Evolutionary conservation across 1,140 invertebrate species (phyloP).

Genomic region (Pantala flavescens): DNA sequence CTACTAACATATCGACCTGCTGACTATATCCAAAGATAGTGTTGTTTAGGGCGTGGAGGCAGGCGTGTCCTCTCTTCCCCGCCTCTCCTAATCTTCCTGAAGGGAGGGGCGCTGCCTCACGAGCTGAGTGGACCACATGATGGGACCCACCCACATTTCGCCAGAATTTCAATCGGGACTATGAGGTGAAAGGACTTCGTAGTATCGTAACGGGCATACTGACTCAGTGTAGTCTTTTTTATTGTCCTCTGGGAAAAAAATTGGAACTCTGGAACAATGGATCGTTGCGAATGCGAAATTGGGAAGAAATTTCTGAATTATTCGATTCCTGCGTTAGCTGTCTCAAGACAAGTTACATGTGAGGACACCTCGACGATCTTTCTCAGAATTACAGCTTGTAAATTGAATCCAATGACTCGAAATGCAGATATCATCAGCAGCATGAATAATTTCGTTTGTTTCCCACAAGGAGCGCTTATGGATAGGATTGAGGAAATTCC

Average conservation of each 20-base stretch:
- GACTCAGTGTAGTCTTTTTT: neutral
- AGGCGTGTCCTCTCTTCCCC: neutral
- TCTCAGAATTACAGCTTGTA: too few species aligned
- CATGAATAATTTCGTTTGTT: too few species aligned
- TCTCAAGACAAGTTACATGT: too few species aligned
- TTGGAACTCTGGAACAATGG: neutral
- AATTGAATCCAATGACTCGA: too few species aligned
- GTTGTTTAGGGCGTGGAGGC: conserved; percentile 2
- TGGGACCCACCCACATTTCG: conserved; percentile 6
- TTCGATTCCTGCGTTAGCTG: too few species aligned
- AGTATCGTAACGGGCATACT: neutral
- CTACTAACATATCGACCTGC: neutral
- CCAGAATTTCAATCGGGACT: neutral
- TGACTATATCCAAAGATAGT: neutral
- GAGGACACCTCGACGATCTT: too few species aligned
- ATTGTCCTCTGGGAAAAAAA: neutral
- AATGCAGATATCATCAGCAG: too few species aligned
- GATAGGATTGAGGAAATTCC: too few species aligned
- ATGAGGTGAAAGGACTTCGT: neutral
- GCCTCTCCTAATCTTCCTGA: neutral
- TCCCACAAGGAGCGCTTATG: too few species aligned
- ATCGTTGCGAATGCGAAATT: neutral
- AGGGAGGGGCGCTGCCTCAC: neutral
- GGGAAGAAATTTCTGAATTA: too few species aligned
- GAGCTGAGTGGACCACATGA: neutral